Percentiles rank a stretch among this genome's conserved stretches.
These are phyloP conservation scores for Sebastes glaucus DNA, from an alignment of 2,797 vertebrate species.

Conservation along the genomic window DNA sequence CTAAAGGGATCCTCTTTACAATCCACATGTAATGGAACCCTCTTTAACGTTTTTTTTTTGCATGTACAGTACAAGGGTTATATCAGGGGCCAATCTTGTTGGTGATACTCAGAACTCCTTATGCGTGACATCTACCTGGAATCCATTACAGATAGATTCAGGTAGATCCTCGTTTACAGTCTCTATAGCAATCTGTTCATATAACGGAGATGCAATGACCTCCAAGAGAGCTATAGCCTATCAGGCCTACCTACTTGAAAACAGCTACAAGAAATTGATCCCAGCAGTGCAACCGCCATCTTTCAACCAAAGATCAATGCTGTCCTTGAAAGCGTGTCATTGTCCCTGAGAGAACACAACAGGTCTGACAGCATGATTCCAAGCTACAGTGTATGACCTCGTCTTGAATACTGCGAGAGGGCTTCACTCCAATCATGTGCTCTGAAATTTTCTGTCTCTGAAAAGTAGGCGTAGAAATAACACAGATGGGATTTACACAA, in stretches of 20 bases:
- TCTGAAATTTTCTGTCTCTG: neutral
- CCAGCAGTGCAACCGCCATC: neutral
- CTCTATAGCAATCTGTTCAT: neutral
- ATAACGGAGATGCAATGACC: neutral
- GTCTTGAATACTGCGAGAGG: neutral
- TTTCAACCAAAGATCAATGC: conserved; percentile 29
- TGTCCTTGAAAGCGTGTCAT: conserved; percentile 14
- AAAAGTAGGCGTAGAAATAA: neutral
- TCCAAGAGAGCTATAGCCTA: neutral
- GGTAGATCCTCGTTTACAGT: neutral
- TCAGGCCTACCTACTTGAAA: neutral
- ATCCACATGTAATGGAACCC: too few species aligned
- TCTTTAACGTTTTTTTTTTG: neutral
- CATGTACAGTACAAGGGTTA: neutral
- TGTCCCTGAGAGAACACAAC: neutral
- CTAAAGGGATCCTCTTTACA: neutral
- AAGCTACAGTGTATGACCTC: neutral
- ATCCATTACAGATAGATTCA: neutral
- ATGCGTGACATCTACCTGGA: neutral
- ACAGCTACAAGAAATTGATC: conserved; percentile 21
- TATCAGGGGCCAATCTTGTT: neutral
- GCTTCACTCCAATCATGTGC: neutral
- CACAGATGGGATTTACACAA: neutral
- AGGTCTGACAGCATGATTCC: neutral
- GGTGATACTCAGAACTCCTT: neutral